Evolutionary conservation across 2,888 invertebrate species (phyloP), one percentile per base, ranked within the genome.

Genomic region (Therioaphis trifolii): DNA sequence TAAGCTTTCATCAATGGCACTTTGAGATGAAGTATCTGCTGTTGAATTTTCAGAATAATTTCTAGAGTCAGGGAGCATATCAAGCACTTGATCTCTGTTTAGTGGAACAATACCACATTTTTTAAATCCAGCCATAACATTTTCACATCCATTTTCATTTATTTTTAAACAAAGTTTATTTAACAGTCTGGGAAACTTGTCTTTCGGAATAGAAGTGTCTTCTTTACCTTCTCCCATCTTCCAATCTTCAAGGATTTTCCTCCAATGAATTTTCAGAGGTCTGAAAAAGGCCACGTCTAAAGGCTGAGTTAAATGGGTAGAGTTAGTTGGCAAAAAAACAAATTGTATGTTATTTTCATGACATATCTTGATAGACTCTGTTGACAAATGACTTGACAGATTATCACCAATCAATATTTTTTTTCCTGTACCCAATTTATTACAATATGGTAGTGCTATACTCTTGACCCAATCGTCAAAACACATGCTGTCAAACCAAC

Each of bases 291-390:
- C n/a, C n/a, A n/a, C n/a, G n/a, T n/a, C n/a, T n/a, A n/a, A n/a
- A n/a, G n/a, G n/a, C n/a, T n/a, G n/a, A n/a, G n/a, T n/a, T n/a
- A n/a, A n/a, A n/a, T n/a, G n/a, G n/a, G n/a, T n/a, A n/a, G n/a
- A n/a, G n/a, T n/a, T n/a, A n/a, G n/a, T n/a, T n/a, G n/a, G n/a
- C n/a, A n/a, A n/a, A n/a, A n/a, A n/a, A n/a, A n/a, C n/a, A n/a
- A n/a, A n/a, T n/a, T n/a, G n/a, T n/a, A n/a, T 85, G 15, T 85
- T 63, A 43, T 85, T n/a, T 71, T 86, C 79, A 14, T 68, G 27
- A 72, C 85, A 85, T 52, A 85, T 40, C 61, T 84, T 84, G 14
- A 85, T 84, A 4, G 78, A 79, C 55, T 85, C 78, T n/a, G 80
- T 15, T 15, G 85, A 85, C 21, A 86, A 46, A 69, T 86, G 86